Evolutionary conservation across 1,140 invertebrate species (phyloP).

Genomic region (Orchesella cincta): DNA sequence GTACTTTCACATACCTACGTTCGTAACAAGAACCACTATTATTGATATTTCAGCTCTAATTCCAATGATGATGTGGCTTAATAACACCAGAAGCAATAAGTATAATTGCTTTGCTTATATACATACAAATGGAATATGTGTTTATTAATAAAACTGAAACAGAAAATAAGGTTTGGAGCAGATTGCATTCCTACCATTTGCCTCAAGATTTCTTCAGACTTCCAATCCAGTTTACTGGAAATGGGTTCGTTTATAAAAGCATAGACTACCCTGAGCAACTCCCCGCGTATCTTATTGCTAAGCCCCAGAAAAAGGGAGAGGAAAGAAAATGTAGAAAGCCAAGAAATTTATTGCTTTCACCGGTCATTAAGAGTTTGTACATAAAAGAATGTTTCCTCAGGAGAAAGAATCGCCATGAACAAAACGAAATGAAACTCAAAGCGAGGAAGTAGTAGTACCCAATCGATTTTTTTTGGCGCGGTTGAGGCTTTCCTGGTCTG

Average conservation of each 20-base stretch:
- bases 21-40: no score
- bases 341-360: slow-evolving; percentile 28
- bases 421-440: neutral
- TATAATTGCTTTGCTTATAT: no score
- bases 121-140: no score
- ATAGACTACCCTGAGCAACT: neutral
- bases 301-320: neutral
- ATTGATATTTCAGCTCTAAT: no score
- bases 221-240: neutral
- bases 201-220: no score
- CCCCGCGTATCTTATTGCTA: neutral
- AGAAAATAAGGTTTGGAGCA: no score
- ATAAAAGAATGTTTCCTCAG: slow-evolving; percentile 27
- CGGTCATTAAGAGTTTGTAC: slow-evolving; percentile 28
- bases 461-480: slow-evolving; percentile 24
- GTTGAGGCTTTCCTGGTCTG: neutral
- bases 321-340: slow-evolving; percentile 24
- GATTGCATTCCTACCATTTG: no score
- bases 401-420: neutral
- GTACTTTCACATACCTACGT: no score
- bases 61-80: no score
- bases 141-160: no score
- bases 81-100: no score
- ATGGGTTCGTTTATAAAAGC: neutral
- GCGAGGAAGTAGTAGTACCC: neutral